Percentiles rank a stretch among this genome's conserved stretches.
Conservation (phyloP, 2,888 invertebrate species). For the Volucella inflata region DNA sequence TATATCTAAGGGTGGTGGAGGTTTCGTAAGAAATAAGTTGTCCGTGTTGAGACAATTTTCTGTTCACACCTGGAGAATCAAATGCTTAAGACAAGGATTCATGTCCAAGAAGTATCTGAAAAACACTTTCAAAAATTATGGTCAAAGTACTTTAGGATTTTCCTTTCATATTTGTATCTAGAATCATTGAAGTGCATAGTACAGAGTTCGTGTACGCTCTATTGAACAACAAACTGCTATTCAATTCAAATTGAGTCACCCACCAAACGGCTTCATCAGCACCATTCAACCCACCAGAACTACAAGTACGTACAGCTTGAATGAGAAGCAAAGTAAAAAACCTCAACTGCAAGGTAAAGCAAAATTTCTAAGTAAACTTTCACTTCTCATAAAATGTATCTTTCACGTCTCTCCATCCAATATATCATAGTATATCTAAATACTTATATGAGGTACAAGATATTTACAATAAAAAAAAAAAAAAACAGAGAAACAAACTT, state of each 20-base stretch:
- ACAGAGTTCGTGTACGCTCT: neutral
- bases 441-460: constrained; percentile 2
- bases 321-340: constrained; percentile 8
- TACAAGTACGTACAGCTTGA: neutral
- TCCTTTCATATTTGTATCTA: no score
- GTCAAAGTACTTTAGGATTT: no score
- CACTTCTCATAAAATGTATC: constrained; percentile 22
- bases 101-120: no score
- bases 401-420: constrained; percentile 10
- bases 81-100: no score
- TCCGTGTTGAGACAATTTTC: no score
- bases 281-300: neutral
- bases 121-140: no score
- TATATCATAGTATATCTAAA: neutral
- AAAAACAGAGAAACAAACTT: constrained; percentile 5
- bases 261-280: neutral
- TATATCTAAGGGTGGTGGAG: no score
- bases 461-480: constrained; percentile 8
- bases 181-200: no score
- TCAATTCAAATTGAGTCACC: neutral
- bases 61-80: no score
- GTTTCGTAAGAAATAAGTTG: no score
- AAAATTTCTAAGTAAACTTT: constrained; percentile 22
- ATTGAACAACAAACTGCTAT: constrained; percentile 1
- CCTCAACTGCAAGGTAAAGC: constrained; percentile 13